These are phyloP conservation scores for Saxidomus purpurata DNA, from an alignment of 1,140 invertebrate species.

Conservation along the genomic window DNA sequence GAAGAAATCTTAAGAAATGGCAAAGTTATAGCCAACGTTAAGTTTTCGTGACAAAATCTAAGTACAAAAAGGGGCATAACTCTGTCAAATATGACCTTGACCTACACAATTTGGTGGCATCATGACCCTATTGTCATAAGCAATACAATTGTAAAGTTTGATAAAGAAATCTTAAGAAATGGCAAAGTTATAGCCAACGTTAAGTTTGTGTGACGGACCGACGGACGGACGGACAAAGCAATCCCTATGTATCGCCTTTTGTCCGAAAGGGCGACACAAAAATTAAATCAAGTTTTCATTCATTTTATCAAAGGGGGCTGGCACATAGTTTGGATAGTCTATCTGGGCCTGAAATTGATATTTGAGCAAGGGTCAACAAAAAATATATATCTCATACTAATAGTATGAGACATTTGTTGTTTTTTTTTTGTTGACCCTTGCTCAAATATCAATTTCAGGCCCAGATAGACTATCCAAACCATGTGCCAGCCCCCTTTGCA, in stretches of 20 bases:
- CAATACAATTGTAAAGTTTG: constrained; percentile 1
- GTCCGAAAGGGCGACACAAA: neutral
- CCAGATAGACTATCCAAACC: no score
- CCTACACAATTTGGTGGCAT: neutral
- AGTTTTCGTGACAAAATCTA: neutral
- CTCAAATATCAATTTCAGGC: no score
- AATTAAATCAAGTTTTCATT: no score
- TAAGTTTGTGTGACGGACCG: neutral
- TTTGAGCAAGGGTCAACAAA: no score
- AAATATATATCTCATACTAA: no score
- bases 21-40: constrained; percentile 5
- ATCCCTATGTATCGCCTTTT: constrained; percentile 10
- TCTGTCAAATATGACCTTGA: neutral
- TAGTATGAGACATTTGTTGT: no score
- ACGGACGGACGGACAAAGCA: neutral
- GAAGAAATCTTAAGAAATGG: constrained; percentile 21
- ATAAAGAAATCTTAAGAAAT: neutral
- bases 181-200: constrained; percentile 17
- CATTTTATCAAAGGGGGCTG: no score
- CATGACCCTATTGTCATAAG: neutral
- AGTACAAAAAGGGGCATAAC: constrained; percentile 18
- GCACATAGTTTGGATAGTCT: no score
- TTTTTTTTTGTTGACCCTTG: no score
- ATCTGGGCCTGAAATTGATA: no score
- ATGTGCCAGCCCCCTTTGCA: no score